Base-by-base conservation (phyloP, 2,888 invertebrate genomes). In the Papilio protenor region DNA sequence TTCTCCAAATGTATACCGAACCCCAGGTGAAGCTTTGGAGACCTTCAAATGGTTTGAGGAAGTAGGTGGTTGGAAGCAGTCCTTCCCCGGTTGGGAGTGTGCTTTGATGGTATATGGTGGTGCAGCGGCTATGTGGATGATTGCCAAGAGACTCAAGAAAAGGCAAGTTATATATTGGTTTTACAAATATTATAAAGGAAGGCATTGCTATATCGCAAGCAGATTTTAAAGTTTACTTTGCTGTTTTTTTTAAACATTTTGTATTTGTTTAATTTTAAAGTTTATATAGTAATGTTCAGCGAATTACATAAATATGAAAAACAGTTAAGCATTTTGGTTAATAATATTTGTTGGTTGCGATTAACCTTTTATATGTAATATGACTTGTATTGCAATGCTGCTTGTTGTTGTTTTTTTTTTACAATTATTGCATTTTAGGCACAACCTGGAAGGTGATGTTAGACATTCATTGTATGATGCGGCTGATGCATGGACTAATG, bases 1-100 rank as follows among this genome's bases (percentile, higher is more conserved):
- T 55, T 99, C 99, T 0, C 99, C 99, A 0, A 99, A 99, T 91
- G 98, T 99, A 49, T 99, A 99, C 88, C 96, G 99, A 78, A 98
- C 98, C 0, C 91, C 96, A 0, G 92, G 94, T 0, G 99, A 99
- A 93, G 96, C 99, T 0, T 90, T 98, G 33, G 97, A 98, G 88
- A 98, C 99, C 0, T 99, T 99, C 91, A 96, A 96, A 82, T 98
- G 99, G 97, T 99, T 99, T 91, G 98, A 98, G 6, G 95, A 97
- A 83, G 97, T 97, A 14, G 99, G 99, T 0, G 97, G 98, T 80
- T 99, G 99, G 99, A 96, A 97, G 77, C 95, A 97, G 77, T 96
- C 97, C 83, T 99, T 99, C 89, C 97, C 98, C 0, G 87, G 95
- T 0, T 98, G 98, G 97, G 99, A 99, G 90, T 96, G 98, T 81